Conservation (phyloP, 2,113 vertebrate genomes). For the Oophaga pumilio region DNA sequence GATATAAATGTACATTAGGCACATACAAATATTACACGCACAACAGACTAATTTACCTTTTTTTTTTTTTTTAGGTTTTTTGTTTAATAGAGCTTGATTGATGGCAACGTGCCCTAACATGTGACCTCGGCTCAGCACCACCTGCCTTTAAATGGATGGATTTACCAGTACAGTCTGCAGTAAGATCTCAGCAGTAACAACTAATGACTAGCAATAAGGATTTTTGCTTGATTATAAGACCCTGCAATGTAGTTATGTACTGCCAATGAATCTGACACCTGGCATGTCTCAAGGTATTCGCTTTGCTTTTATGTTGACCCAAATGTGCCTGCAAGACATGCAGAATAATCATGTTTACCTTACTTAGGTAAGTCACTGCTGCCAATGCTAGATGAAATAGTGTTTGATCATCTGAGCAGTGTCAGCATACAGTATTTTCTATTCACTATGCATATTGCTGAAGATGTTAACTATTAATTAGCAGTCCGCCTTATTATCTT, state of each 20-base stretch:
- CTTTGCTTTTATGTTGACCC: conserved; percentile 44
- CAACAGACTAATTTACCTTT: not conserved
- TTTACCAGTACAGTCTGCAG: not conserved
- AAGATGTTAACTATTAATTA: conserved; percentile 32
- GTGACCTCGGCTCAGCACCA: not conserved
- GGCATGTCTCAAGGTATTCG: conserved; percentile 9
- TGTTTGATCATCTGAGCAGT: conserved; percentile 49
- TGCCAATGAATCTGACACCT: conserved; percentile 5
- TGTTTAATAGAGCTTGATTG: not conserved
- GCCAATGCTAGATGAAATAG: conserved; percentile 40
- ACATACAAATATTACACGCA: too few relatives aligned
- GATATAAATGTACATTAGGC: too few relatives aligned
- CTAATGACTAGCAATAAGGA: conserved; percentile 13
- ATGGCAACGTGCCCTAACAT: not conserved
- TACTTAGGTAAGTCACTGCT: conserved; percentile 21
- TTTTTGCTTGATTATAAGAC: conserved; percentile 3
- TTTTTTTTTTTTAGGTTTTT: not conserved
- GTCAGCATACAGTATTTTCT: not conserved
- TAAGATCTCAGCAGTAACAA: not conserved
- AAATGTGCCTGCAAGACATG: conserved; percentile 24
- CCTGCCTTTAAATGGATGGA: conserved; percentile 4
- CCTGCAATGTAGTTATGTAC: not conserved
- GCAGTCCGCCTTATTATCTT: not conserved
- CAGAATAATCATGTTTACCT: conserved; percentile 30
- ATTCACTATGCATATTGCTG: conserved; percentile 6